These are phyloP conservation scores for Drosophila ananassae DNA, from an alignment of 1,140 invertebrate species.

Conservation along the genomic window DNA sequence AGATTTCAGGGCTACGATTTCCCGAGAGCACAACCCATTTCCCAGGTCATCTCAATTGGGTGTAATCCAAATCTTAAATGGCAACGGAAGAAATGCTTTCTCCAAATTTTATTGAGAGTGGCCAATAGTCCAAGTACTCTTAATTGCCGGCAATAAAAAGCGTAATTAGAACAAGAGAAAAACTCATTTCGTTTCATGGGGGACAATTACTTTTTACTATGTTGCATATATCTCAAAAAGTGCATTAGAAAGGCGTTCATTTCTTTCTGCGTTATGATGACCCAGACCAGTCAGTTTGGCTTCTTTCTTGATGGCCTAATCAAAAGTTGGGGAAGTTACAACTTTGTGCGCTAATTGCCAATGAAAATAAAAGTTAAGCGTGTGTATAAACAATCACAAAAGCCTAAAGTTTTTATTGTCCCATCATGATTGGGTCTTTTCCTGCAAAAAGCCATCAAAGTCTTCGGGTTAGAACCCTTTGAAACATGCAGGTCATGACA, in stretches of 20 bases:
- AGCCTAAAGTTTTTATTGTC: constrained; percentile 34
- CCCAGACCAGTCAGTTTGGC: constrained; percentile 7
- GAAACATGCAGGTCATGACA: too few relatives aligned
- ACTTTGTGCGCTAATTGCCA: constrained; percentile 47
- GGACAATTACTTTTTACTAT: constrained; percentile 40
- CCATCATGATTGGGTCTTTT: constrained; percentile 35
- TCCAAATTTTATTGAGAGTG: constrained; percentile 42
- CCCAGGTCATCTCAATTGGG: not conserved
- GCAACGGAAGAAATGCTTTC: constrained; percentile 3
- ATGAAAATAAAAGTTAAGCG: constrained; percentile 57
- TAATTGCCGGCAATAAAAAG: constrained; percentile 49
- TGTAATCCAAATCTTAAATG: constrained; percentile 8
- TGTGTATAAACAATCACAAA: constrained; percentile 44
- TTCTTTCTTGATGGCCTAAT: constrained; percentile 22
- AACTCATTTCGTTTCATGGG: constrained; percentile 44
- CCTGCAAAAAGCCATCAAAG: constrained; percentile 20
- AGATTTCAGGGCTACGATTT: not conserved
- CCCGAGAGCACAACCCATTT: not conserved
- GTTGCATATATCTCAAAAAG: constrained; percentile 18
- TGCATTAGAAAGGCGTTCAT: constrained; percentile 46
- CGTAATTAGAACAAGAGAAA: constrained; percentile 69
- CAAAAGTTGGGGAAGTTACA: constrained; percentile 9
- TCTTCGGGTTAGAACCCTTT: not conserved
- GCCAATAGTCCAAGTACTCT: constrained; percentile 34
- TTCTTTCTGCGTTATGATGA: constrained; percentile 2